These are phyloP conservation scores for Amblyraja radiata DNA, from an alignment of 2,797 vertebrate genomes.

Conservation along the genomic window DNA sequence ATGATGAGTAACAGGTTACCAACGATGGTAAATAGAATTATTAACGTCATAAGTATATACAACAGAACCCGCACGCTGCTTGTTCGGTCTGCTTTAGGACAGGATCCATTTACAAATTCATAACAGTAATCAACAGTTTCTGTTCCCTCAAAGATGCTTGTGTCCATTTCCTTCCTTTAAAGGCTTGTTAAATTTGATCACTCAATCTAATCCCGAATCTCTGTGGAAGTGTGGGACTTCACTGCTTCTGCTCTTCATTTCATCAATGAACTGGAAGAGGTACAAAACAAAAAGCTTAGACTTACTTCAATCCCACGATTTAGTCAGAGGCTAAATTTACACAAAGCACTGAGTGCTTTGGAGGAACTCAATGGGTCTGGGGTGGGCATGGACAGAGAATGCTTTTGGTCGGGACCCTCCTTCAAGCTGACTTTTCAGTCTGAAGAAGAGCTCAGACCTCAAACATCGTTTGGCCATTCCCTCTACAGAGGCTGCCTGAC, in stretches of 20 bases:
- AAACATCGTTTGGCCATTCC: no score
- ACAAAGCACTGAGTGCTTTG: no score
- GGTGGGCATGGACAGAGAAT: no score
- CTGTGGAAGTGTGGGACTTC: not conserved
- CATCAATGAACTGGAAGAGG: not conserved
- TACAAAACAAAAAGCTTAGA: not conserved
- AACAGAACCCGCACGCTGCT: not conserved
- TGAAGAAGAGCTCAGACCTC: no score
- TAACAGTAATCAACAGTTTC: slow-evolving; percentile 42
- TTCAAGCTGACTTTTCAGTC: no score
- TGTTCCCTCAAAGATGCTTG: not conserved
- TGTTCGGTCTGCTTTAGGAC: slow-evolving; percentile 35
- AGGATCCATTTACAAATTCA: slow-evolving; percentile 44
- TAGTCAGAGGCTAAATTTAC: not conserved
- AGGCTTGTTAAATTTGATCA: not conserved
- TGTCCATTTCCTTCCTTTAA: not conserved
- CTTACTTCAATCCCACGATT: not conserved
- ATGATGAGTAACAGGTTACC: slow-evolving; percentile 43
- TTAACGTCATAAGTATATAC: not conserved
- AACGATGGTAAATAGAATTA: slow-evolving; percentile 39
- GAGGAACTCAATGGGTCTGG: no score
- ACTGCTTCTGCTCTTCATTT: not conserved
- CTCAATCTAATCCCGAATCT: not conserved
- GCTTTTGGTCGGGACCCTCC: no score
- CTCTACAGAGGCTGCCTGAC: no score